These are phyloP conservation scores for Dipodomys ordii DNA, from an alignment of 2,113 vertebrate species.

Conservation along the genomic window DNA sequence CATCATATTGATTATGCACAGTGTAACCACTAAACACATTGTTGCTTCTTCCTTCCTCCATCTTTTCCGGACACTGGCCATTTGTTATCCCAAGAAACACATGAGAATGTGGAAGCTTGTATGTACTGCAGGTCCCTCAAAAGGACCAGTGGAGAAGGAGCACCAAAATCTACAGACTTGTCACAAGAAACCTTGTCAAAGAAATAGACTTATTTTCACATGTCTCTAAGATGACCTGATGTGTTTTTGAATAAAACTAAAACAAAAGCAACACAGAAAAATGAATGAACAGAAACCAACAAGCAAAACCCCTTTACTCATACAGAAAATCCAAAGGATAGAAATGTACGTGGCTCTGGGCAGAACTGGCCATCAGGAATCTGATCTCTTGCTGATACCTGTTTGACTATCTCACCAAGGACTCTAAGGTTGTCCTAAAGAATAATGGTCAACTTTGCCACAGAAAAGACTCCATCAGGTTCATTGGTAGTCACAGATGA, in stretches of 20 bases:
- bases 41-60: background rate
- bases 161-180: background rate
- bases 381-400: background rate
- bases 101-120: background rate
- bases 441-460: background rate
- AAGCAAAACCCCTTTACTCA: background rate
- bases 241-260: background rate
- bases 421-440: background rate
- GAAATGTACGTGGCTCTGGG: background rate
- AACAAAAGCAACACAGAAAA: slow-evolving; percentile 4
- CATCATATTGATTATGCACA: background rate
- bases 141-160: background rate
- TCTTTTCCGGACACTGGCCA: background rate
- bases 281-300: background rate
- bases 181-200: background rate
- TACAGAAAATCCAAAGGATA: background rate
- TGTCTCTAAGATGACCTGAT: background rate
- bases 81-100: background rate
- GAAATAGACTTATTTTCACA: background rate
- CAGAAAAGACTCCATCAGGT: background rate
- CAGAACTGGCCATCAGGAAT: background rate
- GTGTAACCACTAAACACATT: background rate
- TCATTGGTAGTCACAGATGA: background rate
- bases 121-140: background rate
- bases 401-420: background rate